These are phyloP conservation scores for Podarcis raffonei DNA, from an alignment of 2,113 vertebrate species.

Conservation along the genomic window DNA sequence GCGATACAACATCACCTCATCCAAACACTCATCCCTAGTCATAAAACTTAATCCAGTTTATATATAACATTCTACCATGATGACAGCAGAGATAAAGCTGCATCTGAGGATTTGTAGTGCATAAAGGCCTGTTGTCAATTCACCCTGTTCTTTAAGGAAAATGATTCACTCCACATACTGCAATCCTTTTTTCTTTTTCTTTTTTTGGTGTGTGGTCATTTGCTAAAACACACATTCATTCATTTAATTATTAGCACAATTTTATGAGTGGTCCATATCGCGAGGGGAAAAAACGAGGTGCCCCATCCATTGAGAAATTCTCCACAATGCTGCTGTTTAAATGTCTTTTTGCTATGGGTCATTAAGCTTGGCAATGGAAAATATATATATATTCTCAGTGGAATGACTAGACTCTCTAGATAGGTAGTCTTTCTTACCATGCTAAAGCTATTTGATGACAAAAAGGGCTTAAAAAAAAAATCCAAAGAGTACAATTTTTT, in stretches of 20 bases:
- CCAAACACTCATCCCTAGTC: slow-evolving; percentile 17
- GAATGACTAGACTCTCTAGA: slow-evolving; percentile 33
- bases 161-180: neutral
- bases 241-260: slow-evolving; percentile 49
- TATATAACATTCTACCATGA: slow-evolving; percentile 2
- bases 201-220: neutral
- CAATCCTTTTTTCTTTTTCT: neutral
- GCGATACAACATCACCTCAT: neutral
- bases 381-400: neutral
- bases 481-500: neutral
- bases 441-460: neutral
- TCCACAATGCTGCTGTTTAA: slow-evolving; percentile 12
- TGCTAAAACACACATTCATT: slow-evolving; percentile 29
- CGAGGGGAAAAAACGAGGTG: neutral
- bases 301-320: slow-evolving; percentile 39
- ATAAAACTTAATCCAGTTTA: slow-evolving; percentile 25
- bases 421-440: neutral
- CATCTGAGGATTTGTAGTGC: neutral
- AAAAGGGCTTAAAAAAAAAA: neutral
- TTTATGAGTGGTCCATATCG: slow-evolving; percentile 41
- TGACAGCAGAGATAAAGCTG: slow-evolving; percentile 3
- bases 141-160: neutral
- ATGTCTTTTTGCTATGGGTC: slow-evolving; percentile 39
- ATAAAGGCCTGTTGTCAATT: neutral
- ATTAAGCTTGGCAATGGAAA: slow-evolving; percentile 53